Conservation (phyloP, 2,888 invertebrate genomes). For the Panzeria rudis region DNA sequence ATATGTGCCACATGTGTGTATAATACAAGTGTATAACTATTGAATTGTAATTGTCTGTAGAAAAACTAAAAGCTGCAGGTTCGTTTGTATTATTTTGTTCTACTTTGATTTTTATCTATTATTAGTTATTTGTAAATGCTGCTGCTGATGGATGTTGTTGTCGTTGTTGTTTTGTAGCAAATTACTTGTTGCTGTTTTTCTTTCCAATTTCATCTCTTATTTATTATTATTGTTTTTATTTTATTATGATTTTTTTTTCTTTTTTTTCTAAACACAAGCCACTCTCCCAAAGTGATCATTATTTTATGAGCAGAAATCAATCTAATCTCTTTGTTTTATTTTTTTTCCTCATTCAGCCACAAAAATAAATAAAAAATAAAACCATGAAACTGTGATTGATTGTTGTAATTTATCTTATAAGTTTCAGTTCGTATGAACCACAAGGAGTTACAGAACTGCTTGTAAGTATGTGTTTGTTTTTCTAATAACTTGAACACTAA, state of each 20-base stretch:
- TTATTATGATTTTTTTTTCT: neutral
- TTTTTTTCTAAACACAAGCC: neutral
- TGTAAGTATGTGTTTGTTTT: constrained; percentile 2
- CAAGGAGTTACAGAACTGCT: neutral
- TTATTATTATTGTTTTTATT: constrained; percentile 9
- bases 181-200: constrained; percentile 56
- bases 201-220: constrained; percentile 27
- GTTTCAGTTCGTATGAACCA: constrained; percentile 12
- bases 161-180: constrained; percentile 38
- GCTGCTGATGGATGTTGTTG: constrained; percentile 30
- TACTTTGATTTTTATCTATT: constrained; percentile 69
- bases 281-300: constrained; percentile 60
- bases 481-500: constrained; percentile 23
- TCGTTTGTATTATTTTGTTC: constrained; percentile 55
- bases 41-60: constrained; percentile 49
- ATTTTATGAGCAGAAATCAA: constrained; percentile 68
- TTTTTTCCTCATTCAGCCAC: neutral
- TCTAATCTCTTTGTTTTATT: constrained; percentile 58
- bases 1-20: constrained; percentile 3
- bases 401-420: constrained; percentile 54
- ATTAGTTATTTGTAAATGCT: constrained; percentile 42
- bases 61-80: constrained; percentile 22
- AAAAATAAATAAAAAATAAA: constrained; percentile 2
- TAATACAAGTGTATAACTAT: constrained; percentile 15
- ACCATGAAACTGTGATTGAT: constrained; percentile 68